Base-by-base conservation (phyloP, 2,888 invertebrate genomes). In the Agrochola lota region DNA sequence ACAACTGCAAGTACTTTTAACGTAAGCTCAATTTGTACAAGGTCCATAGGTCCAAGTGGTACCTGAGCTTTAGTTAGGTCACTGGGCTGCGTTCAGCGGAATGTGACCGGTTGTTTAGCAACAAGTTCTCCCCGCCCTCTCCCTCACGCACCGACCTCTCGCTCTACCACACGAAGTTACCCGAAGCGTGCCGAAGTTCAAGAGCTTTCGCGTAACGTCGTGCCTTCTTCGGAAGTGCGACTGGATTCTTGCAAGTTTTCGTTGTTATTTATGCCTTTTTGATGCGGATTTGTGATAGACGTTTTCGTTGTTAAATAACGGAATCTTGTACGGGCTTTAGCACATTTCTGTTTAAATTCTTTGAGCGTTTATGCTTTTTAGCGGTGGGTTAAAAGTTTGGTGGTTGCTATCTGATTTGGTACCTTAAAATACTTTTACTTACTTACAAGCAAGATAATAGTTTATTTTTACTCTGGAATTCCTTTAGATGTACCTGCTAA, bases 61-160 rank as follows among this genome's bases (percentile, higher is more conserved):
- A 86, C 81, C 86, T 77, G 85, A 92, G 93, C 94, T 95, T 95
- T 96, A 92, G 96, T 95, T 96, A 92, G 96, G 96, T 96, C 95
- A 96, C 93, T 96, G 94, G 96, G 96, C 95, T 95, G 95, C 88
- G 83, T 82, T 82, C 90, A 73, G 68, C 85, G 95, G 96, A 96
- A 96, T 96, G 96, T 92, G 93, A 94, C 90, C 94, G 92, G 91
- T 91, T 92, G 93, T 95, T 96, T 96, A 93, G 96, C 96, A 95
- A 96, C 95, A 95, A 95, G 95, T 96, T 95, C 94, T 91, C 82
- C 88, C 87, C 74, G 93, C 94, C 89, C 94, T 86, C 90, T 90
- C 92, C 60, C 84, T 70, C 83, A 74, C 80, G 55, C 67, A 78
- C 59, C 35, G 73, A 74, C 73, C 86, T 92, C 90, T 90, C 89